A percentile compares a stretch with the other conserved stretches of the same genome.
Evolutionary conservation across 2,797 vertebrate genomes (phyloP).

Genomic region (Neoniphon sammara): DNA sequence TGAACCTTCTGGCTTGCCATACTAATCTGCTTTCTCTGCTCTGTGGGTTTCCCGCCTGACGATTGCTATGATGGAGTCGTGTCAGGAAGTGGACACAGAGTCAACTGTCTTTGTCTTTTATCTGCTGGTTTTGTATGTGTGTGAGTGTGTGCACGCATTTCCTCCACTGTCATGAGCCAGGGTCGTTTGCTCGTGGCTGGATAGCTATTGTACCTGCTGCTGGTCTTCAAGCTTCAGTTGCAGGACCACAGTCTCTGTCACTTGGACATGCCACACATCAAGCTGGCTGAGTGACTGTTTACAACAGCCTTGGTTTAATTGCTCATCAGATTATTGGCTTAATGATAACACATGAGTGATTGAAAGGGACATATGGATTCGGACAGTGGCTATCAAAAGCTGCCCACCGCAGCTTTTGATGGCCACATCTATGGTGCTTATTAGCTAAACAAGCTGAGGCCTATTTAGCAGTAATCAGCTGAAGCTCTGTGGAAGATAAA

Average conservation of each 20-base stretch:
- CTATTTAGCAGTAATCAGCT: slow-evolving; percentile 80
- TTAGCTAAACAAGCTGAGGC: slow-evolving; percentile 76
- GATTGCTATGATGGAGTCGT: too few species aligned
- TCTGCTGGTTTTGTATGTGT: too few species aligned
- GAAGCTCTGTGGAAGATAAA: slow-evolving; percentile 76
- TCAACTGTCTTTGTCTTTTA: too few species aligned
- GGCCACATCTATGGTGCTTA: slow-evolving; percentile 50
- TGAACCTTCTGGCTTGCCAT: too few species aligned
- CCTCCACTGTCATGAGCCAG: slow-evolving; percentile 21
- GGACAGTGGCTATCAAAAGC: slow-evolving; percentile 64
- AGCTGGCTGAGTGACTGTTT: slow-evolving; percentile 58
- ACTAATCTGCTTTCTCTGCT: too few species aligned
- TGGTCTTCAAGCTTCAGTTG: slow-evolving; percentile 55
- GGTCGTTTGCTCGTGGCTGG: slow-evolving; percentile 52
- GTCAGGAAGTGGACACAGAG: too few species aligned
- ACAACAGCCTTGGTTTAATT: slow-evolving; percentile 66
- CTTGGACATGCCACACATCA: slow-evolving; percentile 50
- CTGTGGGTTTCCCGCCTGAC: too few species aligned
- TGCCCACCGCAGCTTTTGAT: slow-evolving; percentile 32
- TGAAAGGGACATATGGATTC: slow-evolving; percentile 72
- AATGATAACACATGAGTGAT: slow-evolving; percentile 63
- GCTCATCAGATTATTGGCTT: slow-evolving; percentile 71
- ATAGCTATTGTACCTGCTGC: slow-evolving; percentile 43
- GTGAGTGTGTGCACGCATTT: slow-evolving; percentile 20
- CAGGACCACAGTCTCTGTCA: slow-evolving; percentile 32